Percentiles rank a stretch among this genome's conserved stretches.
Conservation (phyloP, 2,113 vertebrate genomes). For the Clarias magur region DNA sequence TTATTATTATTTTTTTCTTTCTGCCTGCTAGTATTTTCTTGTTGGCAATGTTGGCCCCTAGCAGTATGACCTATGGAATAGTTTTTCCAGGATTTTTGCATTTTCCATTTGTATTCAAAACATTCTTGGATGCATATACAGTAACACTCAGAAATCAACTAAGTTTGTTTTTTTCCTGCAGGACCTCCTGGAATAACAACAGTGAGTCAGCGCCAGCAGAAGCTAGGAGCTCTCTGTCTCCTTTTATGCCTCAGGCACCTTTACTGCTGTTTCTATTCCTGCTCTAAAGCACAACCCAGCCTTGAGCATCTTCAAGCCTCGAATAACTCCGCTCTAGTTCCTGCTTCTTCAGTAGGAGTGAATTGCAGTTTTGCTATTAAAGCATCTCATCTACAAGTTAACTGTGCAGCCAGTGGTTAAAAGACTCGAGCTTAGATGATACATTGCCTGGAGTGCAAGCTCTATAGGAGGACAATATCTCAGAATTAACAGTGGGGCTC, state of each 20-base stretch:
- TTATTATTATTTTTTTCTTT: neutral
- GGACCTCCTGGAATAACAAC: conserved; percentile 74
- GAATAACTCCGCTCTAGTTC: conserved; percentile 30
- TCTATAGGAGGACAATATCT: conserved; percentile 7
- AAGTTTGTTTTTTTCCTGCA: conserved; percentile 47
- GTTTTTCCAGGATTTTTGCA: neutral
- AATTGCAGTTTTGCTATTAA: conserved; percentile 11
- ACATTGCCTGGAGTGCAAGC: neutral
- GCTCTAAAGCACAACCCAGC: conserved; percentile 51
- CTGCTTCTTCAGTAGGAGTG: conserved; percentile 34
- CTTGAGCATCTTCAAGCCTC: conserved; percentile 30
- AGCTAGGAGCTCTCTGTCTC: conserved; percentile 33
- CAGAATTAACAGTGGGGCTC: neutral
- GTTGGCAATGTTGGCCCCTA: neutral
- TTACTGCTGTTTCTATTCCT: conserved; percentile 40
- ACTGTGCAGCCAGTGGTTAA: conserved; percentile 27
- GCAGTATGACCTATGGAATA: neutral
- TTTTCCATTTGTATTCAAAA: conserved; percentile 12
- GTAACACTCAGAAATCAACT: neutral
- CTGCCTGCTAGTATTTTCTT: neutral
- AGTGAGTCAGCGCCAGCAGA: conserved; percentile 37
- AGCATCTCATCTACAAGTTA: conserved; percentile 32
- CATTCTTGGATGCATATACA: neutral
- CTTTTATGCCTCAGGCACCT: conserved; percentile 33
- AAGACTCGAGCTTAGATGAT: neutral